These are phyloP conservation scores for Engystomops pustulosus DNA, from an alignment of 2,113 vertebrate species.

Conservation along the genomic window DNA sequence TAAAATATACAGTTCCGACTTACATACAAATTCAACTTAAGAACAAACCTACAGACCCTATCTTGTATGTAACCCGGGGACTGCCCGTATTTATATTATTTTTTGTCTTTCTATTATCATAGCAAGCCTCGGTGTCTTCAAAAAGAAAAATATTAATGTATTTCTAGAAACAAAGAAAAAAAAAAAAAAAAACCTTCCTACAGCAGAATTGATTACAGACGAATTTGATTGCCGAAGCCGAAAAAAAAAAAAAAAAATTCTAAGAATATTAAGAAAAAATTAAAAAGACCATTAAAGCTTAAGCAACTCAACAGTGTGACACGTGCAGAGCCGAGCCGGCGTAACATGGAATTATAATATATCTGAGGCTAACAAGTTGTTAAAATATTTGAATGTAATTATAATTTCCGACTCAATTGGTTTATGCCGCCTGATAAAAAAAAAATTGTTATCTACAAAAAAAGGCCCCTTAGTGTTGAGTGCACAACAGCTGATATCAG, in stretches of 20 bases:
- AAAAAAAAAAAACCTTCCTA: too few relatives aligned
- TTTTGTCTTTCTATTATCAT: background rate
- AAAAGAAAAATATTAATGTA: background rate
- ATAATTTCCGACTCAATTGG: conserved; percentile 61
- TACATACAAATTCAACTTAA: too few relatives aligned
- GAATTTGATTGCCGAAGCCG: background rate
- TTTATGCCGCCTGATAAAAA: conserved; percentile 60
- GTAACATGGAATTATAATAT: conserved; percentile 59
- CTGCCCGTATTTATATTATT: too few relatives aligned
- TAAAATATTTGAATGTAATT: conserved; percentile 58
- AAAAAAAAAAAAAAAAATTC: background rate
- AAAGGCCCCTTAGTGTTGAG: conserved; percentile 63
- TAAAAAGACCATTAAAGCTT: conserved; percentile 4
- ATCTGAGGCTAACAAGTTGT: conserved; percentile 63
- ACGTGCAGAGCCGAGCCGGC: conserved; percentile 1
- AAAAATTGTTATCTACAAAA: conserved; percentile 65
- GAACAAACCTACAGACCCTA: too few relatives aligned
- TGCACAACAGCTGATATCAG: conserved; percentile 67
- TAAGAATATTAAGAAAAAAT: background rate
- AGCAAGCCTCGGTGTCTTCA: background rate
- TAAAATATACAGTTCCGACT: too few relatives aligned
- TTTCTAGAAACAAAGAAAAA: background rate
- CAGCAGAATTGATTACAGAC: background rate
- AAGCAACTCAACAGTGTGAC: conserved; percentile 5
- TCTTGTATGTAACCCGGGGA: too few relatives aligned